These are phyloP conservation scores for Anas platyrhynchos DNA, from an alignment of 2,113 vertebrate species.

Conservation along the genomic window DNA sequence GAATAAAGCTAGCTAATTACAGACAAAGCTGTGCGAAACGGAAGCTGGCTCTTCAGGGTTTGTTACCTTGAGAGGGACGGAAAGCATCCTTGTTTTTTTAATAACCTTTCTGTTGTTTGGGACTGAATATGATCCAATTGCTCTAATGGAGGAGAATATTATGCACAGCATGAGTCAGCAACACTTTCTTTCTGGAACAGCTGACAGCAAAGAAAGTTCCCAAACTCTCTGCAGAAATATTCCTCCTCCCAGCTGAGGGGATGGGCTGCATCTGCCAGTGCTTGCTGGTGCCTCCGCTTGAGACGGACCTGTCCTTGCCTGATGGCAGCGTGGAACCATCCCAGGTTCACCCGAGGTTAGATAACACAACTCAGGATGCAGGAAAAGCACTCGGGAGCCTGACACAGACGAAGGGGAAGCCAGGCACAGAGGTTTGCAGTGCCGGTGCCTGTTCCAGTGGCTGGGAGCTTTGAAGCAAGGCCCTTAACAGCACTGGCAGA, in stretches of 20 bases:
- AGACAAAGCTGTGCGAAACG: constrained; percentile 16
- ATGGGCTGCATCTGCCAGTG: background rate
- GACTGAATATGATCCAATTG: constrained; percentile 65
- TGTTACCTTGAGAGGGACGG: constrained; percentile 44
- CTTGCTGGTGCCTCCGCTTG: background rate
- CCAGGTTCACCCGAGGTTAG: background rate
- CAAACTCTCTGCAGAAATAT: constrained; percentile 49
- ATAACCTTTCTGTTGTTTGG: constrained; percentile 49
- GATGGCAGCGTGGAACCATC: background rate
- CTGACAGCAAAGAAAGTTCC: constrained; percentile 51
- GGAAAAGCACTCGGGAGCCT: background rate
- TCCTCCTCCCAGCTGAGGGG: background rate
- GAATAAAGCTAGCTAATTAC: constrained; percentile 24
- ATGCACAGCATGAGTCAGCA: constrained; percentile 68
- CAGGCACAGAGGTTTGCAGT: background rate
- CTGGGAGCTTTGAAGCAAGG: background rate
- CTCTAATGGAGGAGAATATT: constrained; percentile 58
- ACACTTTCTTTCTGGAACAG: constrained; percentile 54
- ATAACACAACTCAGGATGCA: background rate
- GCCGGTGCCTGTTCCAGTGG: background rate
- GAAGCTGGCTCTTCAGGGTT: constrained; percentile 13
- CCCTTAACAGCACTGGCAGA: background rate
- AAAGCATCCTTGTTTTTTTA: constrained; percentile 51
- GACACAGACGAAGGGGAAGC: background rate
- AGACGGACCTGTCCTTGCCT: background rate